Evolutionary conservation across 37 sponge, comb jelly and placozoan genomes (phyloP).

Genomic region (Haliclona indistincta): DNA sequence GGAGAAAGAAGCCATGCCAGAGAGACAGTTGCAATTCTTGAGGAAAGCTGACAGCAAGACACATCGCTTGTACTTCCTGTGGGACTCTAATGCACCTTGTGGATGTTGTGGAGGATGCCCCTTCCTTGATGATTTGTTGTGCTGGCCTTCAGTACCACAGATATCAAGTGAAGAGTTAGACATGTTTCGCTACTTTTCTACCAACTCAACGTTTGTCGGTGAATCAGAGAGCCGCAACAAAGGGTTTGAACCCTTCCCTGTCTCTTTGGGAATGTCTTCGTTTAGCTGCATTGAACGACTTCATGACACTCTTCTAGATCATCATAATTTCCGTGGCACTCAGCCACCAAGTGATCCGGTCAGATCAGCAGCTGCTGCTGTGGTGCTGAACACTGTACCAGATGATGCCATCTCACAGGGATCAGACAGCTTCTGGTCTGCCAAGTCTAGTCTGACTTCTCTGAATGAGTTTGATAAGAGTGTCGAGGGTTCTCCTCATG

Average conservation of each 20-base stretch:
- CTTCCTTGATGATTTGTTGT: conserved; percentile 44
- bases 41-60: conserved; percentile 41
- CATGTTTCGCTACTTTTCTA: no score
- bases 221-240: no score
- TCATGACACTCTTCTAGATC: no score
- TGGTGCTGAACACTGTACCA: no score
- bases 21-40: conserved; percentile 57
- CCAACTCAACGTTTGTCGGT: no score
- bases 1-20: conserved; percentile 26
- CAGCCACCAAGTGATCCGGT: no score
- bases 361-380: no score
- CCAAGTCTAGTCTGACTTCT: conserved; percentile 29
- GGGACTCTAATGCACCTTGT: conserved; percentile 31
- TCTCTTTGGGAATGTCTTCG: no score
- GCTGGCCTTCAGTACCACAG: background rate
- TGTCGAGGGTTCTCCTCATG: conserved; percentile 6
- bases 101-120: conserved; percentile 72
- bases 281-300: no score
- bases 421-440: conserved; percentile 22
- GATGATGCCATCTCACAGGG: background rate
- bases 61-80: conserved; percentile 63
- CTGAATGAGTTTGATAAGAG: background rate
- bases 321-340: no score
- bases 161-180: conserved; percentile 26
- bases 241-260: no score